Evolutionary conservation across 2,113 vertebrate genomes (phyloP).

Genomic region (Tursiops truncatus): DNA sequence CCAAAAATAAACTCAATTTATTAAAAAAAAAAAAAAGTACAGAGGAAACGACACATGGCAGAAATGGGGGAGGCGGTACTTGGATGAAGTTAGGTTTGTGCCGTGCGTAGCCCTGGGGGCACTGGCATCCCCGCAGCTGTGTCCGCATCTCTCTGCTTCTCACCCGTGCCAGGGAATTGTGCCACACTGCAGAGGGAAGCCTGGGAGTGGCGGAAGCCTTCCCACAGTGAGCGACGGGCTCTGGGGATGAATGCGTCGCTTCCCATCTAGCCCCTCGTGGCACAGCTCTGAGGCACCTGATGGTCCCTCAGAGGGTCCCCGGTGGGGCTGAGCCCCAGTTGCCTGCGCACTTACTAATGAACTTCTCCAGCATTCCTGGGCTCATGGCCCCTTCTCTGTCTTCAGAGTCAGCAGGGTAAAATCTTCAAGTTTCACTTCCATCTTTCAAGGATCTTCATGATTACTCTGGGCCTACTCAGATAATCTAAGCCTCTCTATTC

Average conservation of each 20-base stretch:
- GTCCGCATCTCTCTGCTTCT: neutral
- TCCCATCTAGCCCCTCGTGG: too few species aligned
- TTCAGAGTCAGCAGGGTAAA: fast-evolving
- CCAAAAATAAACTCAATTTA: too few species aligned
- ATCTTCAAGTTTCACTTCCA: neutral
- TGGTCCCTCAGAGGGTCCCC: neutral
- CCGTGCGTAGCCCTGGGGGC: fast-evolving
- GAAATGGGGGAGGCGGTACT: neutral
- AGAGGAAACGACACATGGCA: neutral
- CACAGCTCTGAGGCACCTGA: neutral
- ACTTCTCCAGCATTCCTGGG: neutral
- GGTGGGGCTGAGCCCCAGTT: fast-evolving
- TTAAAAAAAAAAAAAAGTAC: too few species aligned
- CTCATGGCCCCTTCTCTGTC: fast-evolving
- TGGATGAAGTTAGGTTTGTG: neutral
- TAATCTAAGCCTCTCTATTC: neutral
- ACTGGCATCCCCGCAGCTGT: fast-evolving
- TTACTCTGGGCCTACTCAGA: neutral
- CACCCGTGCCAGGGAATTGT: fast-evolving
- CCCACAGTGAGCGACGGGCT: fast-evolving
- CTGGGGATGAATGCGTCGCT: neutral
- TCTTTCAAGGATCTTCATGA: neutral
- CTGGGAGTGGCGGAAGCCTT: neutral
- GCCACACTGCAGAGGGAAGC: fast-evolving
- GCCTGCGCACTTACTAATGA: neutral